Evolutionary conservation across 2,113 vertebrate genomes (phyloP).

Genomic region (Salvelinus alpinus): DNA sequence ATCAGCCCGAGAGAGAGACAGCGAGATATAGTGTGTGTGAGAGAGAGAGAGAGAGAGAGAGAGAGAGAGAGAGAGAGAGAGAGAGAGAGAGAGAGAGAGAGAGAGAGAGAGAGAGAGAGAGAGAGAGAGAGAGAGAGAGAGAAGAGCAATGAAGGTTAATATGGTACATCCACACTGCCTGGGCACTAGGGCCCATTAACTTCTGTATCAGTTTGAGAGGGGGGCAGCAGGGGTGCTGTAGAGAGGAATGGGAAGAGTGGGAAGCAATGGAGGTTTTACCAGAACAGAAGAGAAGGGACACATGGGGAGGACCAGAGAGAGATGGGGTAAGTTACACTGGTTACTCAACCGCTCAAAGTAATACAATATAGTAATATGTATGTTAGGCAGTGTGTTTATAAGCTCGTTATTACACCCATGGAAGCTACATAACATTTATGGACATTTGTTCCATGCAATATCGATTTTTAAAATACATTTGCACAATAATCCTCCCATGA

Average conservation of each 20-base stretch:
- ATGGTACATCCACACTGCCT: slow-evolving; percentile 35
- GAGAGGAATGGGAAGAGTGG: slow-evolving; percentile 30
- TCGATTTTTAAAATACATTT: background rate
- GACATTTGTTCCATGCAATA: background rate
- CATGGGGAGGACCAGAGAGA: slow-evolving; percentile 36
- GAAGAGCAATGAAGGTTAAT: slow-evolving; percentile 45
- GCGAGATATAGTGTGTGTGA: background rate
- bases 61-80: background rate
- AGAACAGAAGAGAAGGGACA: slow-evolving; percentile 51
- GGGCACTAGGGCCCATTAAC: slow-evolving; percentile 59
- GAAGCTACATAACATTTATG: background rate
- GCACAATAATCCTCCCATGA: background rate
- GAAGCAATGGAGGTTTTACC: slow-evolving; percentile 34
- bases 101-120: background rate
- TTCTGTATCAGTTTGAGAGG: slow-evolving; percentile 70
- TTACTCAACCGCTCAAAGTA: slow-evolving; percentile 10
- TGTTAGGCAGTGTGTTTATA: background rate
- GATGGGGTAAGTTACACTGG: slow-evolving; percentile 60
- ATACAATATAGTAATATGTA: background rate
- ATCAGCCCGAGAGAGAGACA: slow-evolving; percentile 4
- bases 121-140: background rate
- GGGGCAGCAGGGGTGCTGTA: slow-evolving; percentile 70
- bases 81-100: background rate
- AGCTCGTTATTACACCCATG: no score
- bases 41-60: background rate